A percentile compares a stretch with the other conserved stretches of the same genome.
phyloP scores from a whole-genome alignment of 1,140 invertebrate species.

The Phymastichus coffea region DNA sequence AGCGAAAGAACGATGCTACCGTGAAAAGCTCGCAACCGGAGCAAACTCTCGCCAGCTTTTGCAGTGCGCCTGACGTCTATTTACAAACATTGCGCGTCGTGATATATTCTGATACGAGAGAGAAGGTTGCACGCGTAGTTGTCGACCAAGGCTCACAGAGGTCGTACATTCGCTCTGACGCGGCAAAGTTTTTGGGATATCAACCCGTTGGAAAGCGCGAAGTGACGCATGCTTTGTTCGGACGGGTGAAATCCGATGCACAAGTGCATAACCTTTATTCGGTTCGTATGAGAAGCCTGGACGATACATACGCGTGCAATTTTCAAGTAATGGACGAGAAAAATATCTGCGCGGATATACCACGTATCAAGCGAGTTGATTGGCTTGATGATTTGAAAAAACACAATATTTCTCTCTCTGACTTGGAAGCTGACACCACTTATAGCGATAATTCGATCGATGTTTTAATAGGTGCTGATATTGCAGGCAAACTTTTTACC shows the following conservation, averaged over 20 bases:
- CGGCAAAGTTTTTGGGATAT: too few relatives aligned
- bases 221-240: slow-evolving; percentile 6
- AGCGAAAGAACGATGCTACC: too few relatives aligned
- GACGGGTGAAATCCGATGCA: not conserved
- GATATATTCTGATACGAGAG: slow-evolving; percentile 19
- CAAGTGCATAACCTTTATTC: slow-evolving; percentile 24
- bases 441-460: slow-evolving; percentile 17
- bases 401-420: slow-evolving; percentile 28
- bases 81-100: slow-evolving; percentile 30
- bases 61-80: slow-evolving; percentile 24
- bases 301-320: slow-evolving; percentile 27
- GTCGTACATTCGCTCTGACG: too few relatives aligned
- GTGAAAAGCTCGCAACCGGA: too few relatives aligned
- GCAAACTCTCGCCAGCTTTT: slow-evolving; percentile 21
- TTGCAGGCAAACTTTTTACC: slow-evolving; percentile 40
- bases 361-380: not conserved
- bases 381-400: slow-evolving; percentile 22
- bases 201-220: too few relatives aligned
- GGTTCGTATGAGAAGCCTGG: slow-evolving; percentile 22
- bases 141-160: too few relatives aligned
- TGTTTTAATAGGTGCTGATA: slow-evolving; percentile 38
- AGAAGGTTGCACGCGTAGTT: slow-evolving; percentile 24
- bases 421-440: not conserved
- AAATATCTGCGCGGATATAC: slow-evolving; percentile 26
- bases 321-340: slow-evolving; percentile 26